Percentiles rank a stretch among this genome's conserved stretches.
These are phyloP conservation scores for Drosophila buzzatii DNA, from an alignment of 2,888 invertebrate genomes.

Conservation along the genomic window DNA sequence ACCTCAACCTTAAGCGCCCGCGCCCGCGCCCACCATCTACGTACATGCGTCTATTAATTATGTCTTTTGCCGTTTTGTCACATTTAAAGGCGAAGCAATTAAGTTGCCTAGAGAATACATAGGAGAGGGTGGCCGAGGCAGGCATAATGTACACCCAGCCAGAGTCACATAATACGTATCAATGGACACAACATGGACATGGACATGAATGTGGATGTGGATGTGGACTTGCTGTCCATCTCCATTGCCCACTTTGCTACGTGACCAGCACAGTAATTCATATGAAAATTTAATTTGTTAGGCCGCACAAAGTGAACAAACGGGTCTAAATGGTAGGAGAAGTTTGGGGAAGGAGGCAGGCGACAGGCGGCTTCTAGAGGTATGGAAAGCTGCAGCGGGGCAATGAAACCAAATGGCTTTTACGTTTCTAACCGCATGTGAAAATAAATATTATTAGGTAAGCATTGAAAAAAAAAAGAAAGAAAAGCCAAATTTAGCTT, in stretches of 20 bases:
- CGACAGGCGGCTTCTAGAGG: neutral
- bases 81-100: slow-evolving; percentile 77
- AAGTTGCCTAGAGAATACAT: slow-evolving; percentile 41
- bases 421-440: slow-evolving; percentile 66
- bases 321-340: neutral
- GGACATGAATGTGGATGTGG: slow-evolving; percentile 26
- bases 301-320: slow-evolving; percentile 37
- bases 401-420: slow-evolving; percentile 70
- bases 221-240: slow-evolving; percentile 16
- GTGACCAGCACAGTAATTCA: slow-evolving; percentile 78
- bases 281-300: slow-evolving; percentile 79
- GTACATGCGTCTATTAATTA: slow-evolving; percentile 69
- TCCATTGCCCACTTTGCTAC: slow-evolving; percentile 53
- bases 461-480: slow-evolving; percentile 10
- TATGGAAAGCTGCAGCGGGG: neutral
- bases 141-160: slow-evolving; percentile 56
- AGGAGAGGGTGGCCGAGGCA: neutral
- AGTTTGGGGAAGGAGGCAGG: neutral
- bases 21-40: neutral
- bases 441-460: slow-evolving; percentile 77
- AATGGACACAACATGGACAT: slow-evolving; percentile 67
- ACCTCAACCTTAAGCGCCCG: neutral
- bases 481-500: neutral
- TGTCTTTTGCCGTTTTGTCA: slow-evolving; percentile 80
- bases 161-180: slow-evolving; percentile 78